Evolutionary conservation across 2,888 invertebrate species (phyloP), one percentile per base, ranked within the genome.

Genomic region (Lysandra bellargus): DNA sequence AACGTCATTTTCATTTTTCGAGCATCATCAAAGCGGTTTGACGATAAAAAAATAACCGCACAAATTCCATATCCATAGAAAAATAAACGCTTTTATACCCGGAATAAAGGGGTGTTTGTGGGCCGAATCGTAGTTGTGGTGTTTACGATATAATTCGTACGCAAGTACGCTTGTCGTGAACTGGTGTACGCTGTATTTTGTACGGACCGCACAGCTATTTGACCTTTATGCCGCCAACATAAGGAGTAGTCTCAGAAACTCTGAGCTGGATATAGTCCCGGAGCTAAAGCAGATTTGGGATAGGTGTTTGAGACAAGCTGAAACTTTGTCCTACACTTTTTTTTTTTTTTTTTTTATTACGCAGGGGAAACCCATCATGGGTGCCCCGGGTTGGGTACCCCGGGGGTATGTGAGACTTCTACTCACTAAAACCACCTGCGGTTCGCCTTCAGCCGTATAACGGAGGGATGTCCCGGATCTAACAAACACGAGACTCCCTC

Each of bases 141-240:
- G 73, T 73, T 73, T 40, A 61, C 23, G 72, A 30, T 72, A 73
- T 40, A 73, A 73, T 73, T 73, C 73, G 37, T 17, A n/a, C 37
- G 40, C 37, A 73, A n/a, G 40, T 30, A 40, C 73, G 6, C 37
- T 33, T 14, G 40, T 1, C 17, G 6, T 40, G 6, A 17, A 37
- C n/a, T 37, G 17, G 5, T 17, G 33, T 72, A 17, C 17, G 57
- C 17, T 57, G 4, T 57, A 57, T n/a, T n/a, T n/a, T n/a, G n/a
- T 7, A 14, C 57, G 17, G 57, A 2, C 61, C 6, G 6, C 57
- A 61, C 7, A 7, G 61, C 4, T 1, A 17, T 61, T 61, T 61
- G 23, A 61, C 23, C 61, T 17, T 23, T 61, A 61, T 23, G 23
- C 2, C 61, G 61, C 7, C 7, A 6, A 23, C 61, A 23, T 61